Conservation (phyloP, 2,888 invertebrate genomes). For the Amiota mariae region DNA sequence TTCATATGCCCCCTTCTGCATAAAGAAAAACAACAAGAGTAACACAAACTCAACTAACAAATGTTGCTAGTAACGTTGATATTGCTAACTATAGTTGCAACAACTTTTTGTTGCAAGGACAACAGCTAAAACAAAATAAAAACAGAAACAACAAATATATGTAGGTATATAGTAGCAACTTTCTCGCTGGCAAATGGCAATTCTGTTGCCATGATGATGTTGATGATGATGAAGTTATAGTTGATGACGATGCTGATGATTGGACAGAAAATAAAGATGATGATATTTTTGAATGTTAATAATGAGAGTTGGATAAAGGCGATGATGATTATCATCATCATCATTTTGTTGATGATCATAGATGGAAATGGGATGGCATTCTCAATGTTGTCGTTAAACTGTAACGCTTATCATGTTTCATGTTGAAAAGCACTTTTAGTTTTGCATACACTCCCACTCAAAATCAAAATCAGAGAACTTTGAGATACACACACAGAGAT, state of each 20-base stretch:
- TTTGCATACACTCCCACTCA: constrained; percentile 27
- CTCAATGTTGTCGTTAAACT: constrained; percentile 18
- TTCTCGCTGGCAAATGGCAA: background rate
- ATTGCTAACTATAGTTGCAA: constrained; percentile 13
- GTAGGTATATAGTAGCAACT: too few relatives aligned
- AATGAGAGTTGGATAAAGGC: too few relatives aligned
- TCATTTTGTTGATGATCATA: too few relatives aligned
- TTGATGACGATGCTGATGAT: background rate
- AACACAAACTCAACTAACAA: background rate
- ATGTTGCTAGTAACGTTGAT: background rate
- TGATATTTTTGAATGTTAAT: too few relatives aligned
- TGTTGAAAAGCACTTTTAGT: constrained; percentile 61
- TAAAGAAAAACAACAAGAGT: constrained; percentile 1
- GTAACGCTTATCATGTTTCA: constrained; percentile 51
- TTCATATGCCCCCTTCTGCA: background rate
- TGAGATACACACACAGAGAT: background rate
- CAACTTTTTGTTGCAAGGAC: background rate
- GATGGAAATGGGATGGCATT: background rate
- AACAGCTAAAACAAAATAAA: background rate
- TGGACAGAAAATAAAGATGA: too few relatives aligned
- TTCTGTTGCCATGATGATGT: background rate
- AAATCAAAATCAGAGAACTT: background rate
- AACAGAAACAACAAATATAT: too few relatives aligned
- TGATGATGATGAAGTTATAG: background rate
- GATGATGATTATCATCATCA: too few relatives aligned